phyloP scores from a whole-genome alignment of 2,888 invertebrate species.

The Acrobasis suavella region DNA sequence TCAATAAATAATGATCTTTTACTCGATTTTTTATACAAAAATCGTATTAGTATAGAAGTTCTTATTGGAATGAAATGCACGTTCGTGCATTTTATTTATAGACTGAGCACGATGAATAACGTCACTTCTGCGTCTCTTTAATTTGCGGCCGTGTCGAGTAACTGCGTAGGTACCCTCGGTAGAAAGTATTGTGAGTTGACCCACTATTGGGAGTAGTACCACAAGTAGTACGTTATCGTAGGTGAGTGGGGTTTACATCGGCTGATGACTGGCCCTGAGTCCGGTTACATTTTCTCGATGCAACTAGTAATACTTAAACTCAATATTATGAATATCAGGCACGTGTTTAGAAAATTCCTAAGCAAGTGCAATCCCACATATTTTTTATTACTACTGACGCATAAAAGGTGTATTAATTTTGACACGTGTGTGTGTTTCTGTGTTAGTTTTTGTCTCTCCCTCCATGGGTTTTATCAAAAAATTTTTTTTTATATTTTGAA shows the following conservation, averaged over 20 bases:
- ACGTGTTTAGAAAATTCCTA: not conserved
- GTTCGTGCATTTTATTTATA: not conserved
- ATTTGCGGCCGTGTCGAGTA: constrained; percentile 1
- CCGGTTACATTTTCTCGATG: not conserved
- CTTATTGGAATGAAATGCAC: no score
- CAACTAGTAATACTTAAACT: not conserved
- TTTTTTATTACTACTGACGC: no score
- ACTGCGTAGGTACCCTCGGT: constrained; percentile 16
- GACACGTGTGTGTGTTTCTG: no score
- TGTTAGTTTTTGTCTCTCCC: no score
- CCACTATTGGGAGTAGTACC: constrained; percentile 12
- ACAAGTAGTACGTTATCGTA: constrained; percentile 17
- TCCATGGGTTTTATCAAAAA: no score
- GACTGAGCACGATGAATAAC: not conserved
- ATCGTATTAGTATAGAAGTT: no score
- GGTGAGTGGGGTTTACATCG: constrained; percentile 13
- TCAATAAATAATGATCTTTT: no score
- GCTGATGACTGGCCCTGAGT: constrained; percentile 8
- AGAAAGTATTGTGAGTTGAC: constrained; percentile 23
- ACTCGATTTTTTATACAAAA: no score
- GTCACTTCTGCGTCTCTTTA: not conserved
- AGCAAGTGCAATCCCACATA: no score
- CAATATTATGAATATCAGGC: not conserved
- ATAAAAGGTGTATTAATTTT: no score
- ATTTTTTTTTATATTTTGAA: no score